Percentiles rank a stretch among this genome's conserved stretches.
phyloP scores from a whole-genome alignment of 2,113 vertebrate species.

The Hippocampus barbouri region DNA sequence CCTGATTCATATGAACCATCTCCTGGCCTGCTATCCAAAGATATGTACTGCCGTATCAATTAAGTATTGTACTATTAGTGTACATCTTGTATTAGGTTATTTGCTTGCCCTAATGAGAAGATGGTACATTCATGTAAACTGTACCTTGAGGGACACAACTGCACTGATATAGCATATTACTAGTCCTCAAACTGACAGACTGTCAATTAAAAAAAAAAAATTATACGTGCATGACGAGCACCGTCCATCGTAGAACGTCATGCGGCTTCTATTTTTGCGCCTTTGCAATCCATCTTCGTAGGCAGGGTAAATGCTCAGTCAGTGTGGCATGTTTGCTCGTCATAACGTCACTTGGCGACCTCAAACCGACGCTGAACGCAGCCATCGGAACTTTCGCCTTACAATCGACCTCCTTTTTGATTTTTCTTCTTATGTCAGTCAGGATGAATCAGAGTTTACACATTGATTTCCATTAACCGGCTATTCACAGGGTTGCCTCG shows the following conservation, averaged over 20 bases:
- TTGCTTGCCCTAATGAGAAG: too few species aligned
- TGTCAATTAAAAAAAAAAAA: not conserved
- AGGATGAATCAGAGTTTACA: slow-evolving; percentile 3
- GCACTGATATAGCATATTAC: not conserved
- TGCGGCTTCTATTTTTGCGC: not conserved
- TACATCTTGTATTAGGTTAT: too few species aligned
- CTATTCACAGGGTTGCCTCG: slow-evolving; percentile 21
- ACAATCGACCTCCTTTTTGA: not conserved
- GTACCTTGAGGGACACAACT: too few species aligned
- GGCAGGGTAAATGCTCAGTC: not conserved
- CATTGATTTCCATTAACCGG: slow-evolving; percentile 15
- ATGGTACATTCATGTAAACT: not conserved
- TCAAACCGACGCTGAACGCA: not conserved
- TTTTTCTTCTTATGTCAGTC: not conserved
- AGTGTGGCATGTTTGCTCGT: not conserved
- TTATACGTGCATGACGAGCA: not conserved
- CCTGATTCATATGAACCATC: too few species aligned
- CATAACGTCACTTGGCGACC: slow-evolving; percentile 3
- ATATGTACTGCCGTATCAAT: too few species aligned
- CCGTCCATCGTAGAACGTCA: not conserved
- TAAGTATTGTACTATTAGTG: too few species aligned
- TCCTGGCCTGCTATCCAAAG: too few species aligned
- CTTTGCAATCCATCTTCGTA: not conserved
- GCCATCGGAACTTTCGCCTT: not conserved
- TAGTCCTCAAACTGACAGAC: not conserved